Evolutionary conservation across 2,888 invertebrate species (phyloP), one percentile per base, ranked within the genome.

Genomic region (Chalcis sispes): DNA sequence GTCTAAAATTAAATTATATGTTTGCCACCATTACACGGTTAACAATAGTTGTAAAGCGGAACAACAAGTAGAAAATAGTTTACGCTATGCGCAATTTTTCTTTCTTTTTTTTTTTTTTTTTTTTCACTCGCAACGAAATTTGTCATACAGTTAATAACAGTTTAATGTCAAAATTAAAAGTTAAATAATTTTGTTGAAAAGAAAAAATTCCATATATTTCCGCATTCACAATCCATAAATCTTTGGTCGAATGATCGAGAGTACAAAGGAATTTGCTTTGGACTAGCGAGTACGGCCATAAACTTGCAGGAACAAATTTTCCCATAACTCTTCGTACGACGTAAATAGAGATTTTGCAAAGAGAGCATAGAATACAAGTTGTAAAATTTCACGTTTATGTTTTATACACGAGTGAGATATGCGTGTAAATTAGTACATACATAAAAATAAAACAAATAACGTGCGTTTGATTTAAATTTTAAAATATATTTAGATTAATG

Each of bases 261-360:
- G 67, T 76, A 76, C 72, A 72, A 72, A 77, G 72, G 77, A 72
- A 77, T 72, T 64, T 59, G 72, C 58, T 58, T 36, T 46, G 62
- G 61, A 64, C 66, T 23, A 58, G 75, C n/a, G 46, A 40, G 62
- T 5, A 32, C 13, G 36, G 66, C 25, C 74, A 46, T 64, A 72
- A 77, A 69, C 25, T 32, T 59, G 46, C 58, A 62, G 29, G 64
- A 69, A 77, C 72, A 64, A 76, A 76, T 77, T 72, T 72, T 72
- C 69, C 48, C 77, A 69, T 72, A 72, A 72, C 52, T 77, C 77
- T 64, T 62, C 3, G 40, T 25, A 40, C 10, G 76, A 76, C 76
- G 72, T 76, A 76, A 76, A 72, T 76, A 67, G 76, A 72, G 72
- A 76, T 76, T 72, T 76, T 72, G n/a, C 72, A 29, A 65, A 66